Conservation (phyloP, 2,797 vertebrate species). For the Centropyge bicolor region DNA sequence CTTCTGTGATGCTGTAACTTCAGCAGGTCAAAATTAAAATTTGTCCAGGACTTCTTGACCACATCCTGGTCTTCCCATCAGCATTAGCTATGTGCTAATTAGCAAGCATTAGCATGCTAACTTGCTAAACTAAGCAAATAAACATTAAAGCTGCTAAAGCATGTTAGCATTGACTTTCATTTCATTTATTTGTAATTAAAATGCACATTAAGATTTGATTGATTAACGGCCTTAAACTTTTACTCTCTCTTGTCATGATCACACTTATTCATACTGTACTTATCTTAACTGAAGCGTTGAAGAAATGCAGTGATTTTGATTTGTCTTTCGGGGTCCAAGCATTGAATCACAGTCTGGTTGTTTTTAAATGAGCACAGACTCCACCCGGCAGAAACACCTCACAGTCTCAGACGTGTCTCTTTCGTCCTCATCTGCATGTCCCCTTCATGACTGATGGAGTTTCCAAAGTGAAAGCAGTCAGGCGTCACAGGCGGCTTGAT, state of each 20-base stretch:
- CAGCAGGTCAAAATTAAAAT: too few relatives aligned
- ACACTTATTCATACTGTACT: too few relatives aligned
- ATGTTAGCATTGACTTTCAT: too few relatives aligned
- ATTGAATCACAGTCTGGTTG: background rate
- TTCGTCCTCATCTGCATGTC: background rate
- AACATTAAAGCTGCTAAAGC: too few relatives aligned
- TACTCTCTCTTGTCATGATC: background rate
- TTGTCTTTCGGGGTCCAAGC: background rate
- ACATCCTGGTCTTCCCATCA: too few relatives aligned
- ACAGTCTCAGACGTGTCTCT: background rate
- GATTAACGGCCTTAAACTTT: background rate
- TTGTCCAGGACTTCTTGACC: too few relatives aligned
- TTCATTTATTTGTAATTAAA: too few relatives aligned
- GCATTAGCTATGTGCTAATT: too few relatives aligned
- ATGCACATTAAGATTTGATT: background rate
- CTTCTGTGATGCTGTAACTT: too few relatives aligned
- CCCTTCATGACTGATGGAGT: background rate
- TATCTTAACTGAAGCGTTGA: background rate
- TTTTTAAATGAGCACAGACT: background rate
- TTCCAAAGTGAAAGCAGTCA: background rate
- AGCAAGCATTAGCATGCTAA: too few relatives aligned
- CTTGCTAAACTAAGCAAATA: too few relatives aligned
- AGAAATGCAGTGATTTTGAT: background rate
- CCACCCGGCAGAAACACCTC: background rate
- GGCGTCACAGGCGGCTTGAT: background rate